Evolutionary conservation across 2,888 invertebrate species (phyloP).

Genomic region (Orchestes rusci): DNA sequence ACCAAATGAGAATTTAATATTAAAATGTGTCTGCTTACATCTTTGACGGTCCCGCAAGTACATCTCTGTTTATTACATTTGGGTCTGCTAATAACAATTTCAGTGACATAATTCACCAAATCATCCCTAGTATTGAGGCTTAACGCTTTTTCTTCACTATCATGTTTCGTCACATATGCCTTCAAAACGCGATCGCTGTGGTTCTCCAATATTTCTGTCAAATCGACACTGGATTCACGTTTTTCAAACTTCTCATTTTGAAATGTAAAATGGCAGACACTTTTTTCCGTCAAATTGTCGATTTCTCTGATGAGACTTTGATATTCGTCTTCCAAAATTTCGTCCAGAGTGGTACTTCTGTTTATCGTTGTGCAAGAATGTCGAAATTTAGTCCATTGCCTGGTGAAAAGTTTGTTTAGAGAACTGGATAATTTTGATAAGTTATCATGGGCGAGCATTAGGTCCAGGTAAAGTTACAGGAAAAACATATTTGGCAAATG

Average conservation of each 20-base stretch:
- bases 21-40: neutral
- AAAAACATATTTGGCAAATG: too few species aligned
- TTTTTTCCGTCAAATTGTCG: conserved; percentile 15
- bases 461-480: too few species aligned
- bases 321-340: conserved; percentile 18
- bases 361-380: neutral
- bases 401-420: conserved; percentile 11
- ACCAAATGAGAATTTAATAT: too few species aligned
- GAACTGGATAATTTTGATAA: conserved; percentile 11
- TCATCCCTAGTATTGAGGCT: conserved; percentile 3
- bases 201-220: conserved; percentile 13
- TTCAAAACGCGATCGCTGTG: conserved; percentile 16
- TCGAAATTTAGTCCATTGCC: conserved; percentile 15
- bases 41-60: conserved; percentile 13
- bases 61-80: conserved; percentile 19
- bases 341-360: conserved; percentile 7
- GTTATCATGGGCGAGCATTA: conserved; percentile 10
- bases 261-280: conserved; percentile 13
- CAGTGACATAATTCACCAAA: conserved; percentile 20
- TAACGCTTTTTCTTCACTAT: conserved; percentile 1
- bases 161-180: conserved; percentile 11
- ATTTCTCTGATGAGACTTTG: conserved; percentile 17
- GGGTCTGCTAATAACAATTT: conserved; percentile 16
- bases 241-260: conserved; percentile 15
- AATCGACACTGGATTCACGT: conserved; percentile 12